Evolutionary conservation across 2,113 vertebrate genomes (phyloP), one percentile per base, ranked within the genome.

Genomic region (Dissostichus mawsoni): DNA sequence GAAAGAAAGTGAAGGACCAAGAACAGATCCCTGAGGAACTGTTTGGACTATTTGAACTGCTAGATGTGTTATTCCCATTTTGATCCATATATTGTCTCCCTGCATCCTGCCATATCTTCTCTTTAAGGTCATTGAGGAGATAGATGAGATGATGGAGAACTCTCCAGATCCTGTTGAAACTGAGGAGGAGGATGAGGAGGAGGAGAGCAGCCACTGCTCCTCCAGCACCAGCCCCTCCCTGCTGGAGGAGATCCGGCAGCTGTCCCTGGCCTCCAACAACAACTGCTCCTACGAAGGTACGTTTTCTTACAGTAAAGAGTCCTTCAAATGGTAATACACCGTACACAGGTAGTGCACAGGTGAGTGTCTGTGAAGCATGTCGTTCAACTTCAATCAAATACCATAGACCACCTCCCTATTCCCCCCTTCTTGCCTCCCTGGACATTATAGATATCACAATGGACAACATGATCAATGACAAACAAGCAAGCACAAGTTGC

Each of bases 81-180:
- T 6, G 4, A 17, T 63, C 3, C 29, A 17, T 12, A 2, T 5
- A 41, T 7, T 41, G 8, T 41, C 36, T 41, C 29, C 29, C 3
- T 29, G 29, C 36, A 41, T 41, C 36, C 36, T 41, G 36, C 36
- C 36, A 41, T 41, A 41, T 41, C 36, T 7, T 67, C n/a, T 61
- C 20, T 44, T 23, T 8, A 89, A 98, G 97, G 97, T 98, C 50
- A 98, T 98, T 69, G 97, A 98, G 89, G 97, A 98, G 92, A 97
- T 98, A 23, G 97, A 96, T 14, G 97, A 98, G 89, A 98, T 98
- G 97, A 98, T 98, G 97, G 96, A 97, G 91, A 97, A 98, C 86
- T 98, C 97, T 11, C 97, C 97, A 0, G 97, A 98, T 82, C 97
- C 97, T 0, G 97, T 95, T 6, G 97, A 98, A 89, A 95, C 95